Evolutionary conservation across 1,140 invertebrate genomes (phyloP).

Genomic region (Leptestheria dahalacensis): DNA sequence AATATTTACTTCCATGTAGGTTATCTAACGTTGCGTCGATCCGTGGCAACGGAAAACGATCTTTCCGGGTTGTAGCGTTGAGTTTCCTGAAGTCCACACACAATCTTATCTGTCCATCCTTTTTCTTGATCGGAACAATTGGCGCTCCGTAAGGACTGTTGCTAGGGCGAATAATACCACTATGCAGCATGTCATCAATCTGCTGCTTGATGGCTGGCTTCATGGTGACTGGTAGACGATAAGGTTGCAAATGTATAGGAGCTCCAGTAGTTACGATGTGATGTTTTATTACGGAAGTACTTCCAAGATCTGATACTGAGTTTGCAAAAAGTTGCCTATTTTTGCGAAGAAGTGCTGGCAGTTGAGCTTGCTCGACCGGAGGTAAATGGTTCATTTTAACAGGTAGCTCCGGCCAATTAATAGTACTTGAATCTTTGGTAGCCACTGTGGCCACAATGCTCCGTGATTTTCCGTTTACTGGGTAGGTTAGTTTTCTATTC

Average conservation of each 20-base stretch:
- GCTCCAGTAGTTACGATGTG: neutral
- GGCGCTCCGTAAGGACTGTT: neutral
- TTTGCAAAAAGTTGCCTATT: too few species aligned
- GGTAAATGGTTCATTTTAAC: too few species aligned
- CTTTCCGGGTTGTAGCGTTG: slow-evolving; percentile 27
- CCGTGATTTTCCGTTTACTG: too few species aligned
- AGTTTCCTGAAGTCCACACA: slow-evolving; percentile 30
- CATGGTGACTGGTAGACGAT: neutral
- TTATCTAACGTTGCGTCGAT: slow-evolving; percentile 30
- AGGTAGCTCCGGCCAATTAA: too few species aligned
- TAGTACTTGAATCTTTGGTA: too few species aligned
- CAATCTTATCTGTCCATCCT: slow-evolving; percentile 20
- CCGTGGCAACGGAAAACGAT: slow-evolving; percentile 32
- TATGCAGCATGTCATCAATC: slow-evolving; percentile 18
- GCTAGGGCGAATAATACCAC: neutral
- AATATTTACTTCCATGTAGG: slow-evolving; percentile 25
- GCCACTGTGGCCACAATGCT: too few species aligned
- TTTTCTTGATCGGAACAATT: neutral
- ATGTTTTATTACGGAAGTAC: neutral
- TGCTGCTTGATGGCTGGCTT: slow-evolving; percentile 13
- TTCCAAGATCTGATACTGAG: neutral
- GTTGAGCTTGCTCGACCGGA: too few species aligned
- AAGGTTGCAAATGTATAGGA: neutral
- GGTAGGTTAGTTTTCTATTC: too few species aligned
- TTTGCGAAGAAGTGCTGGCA: too few species aligned